phyloP scores from a whole-genome alignment of 1,140 invertebrate genomes.

The Tenebrio molitor region DNA sequence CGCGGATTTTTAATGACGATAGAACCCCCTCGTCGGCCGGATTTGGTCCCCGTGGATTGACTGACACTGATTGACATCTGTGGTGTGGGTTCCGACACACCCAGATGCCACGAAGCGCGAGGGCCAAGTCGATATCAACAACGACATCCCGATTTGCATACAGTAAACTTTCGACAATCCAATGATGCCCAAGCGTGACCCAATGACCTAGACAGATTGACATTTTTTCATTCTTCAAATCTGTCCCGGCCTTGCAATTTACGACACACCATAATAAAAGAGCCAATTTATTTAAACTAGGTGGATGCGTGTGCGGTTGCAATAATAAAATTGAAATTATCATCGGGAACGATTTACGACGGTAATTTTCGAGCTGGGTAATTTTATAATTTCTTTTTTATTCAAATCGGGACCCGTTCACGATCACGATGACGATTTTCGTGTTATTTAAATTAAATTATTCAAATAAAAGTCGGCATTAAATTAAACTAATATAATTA shows the following conservation, averaged over 20 bases:
- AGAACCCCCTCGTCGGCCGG: no score
- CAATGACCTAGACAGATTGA: slow-evolving; percentile 30
- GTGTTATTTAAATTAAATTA: slow-evolving; percentile 29
- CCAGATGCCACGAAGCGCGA: not conserved
- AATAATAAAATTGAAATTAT: not conserved
- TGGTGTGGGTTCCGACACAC: no score
- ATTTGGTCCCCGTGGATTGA: no score
- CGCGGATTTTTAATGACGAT: not conserved
- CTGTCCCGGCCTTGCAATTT: slow-evolving; percentile 7
- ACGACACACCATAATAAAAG: slow-evolving; percentile 1
- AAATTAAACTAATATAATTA: not conserved
- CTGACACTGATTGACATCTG: no score
- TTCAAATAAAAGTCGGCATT: slow-evolving; percentile 1
- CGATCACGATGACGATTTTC: not conserved
- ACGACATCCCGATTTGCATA: slow-evolving; percentile 5
- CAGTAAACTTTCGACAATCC: slow-evolving; percentile 9
- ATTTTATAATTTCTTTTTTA: slow-evolving; percentile 16
- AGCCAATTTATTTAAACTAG: slow-evolving; percentile 11
- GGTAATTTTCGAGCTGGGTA: not conserved
- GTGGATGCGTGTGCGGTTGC: not conserved
- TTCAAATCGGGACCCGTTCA: not conserved
- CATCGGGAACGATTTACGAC: not conserved
- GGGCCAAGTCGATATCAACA: not conserved
- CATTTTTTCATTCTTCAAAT: slow-evolving; percentile 11
- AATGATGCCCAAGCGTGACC: slow-evolving; percentile 14